Evolutionary conservation across 1,140 invertebrate species (phyloP).

Genomic region (Penaeus chinensis): DNA sequence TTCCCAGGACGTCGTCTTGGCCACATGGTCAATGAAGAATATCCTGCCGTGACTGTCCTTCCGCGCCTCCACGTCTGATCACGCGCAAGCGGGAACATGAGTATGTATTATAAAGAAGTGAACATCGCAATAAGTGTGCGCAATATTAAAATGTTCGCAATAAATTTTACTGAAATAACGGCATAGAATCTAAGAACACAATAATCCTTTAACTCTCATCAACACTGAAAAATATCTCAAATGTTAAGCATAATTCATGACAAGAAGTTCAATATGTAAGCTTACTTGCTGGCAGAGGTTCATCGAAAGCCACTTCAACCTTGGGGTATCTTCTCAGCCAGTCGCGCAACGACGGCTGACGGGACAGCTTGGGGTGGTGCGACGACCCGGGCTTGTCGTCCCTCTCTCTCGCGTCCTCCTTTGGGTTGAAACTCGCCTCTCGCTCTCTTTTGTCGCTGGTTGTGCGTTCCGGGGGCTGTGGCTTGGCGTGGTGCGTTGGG

Average conservation of each 20-base stretch:
- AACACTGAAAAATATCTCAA: no score
- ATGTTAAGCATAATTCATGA: no score
- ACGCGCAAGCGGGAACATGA: neutral
- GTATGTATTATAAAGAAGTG: no score
- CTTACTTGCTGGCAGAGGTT: conserved; percentile 56
- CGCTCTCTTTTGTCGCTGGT: conserved; percentile 55
- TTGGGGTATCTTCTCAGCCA: conserved; percentile 56
- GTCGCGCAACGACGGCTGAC: conserved; percentile 53
- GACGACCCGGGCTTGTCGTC: conserved; percentile 22
- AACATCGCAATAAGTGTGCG: no score
- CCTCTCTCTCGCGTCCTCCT: conserved; percentile 18
- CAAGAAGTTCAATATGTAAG: neutral
- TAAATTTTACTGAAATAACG: no score
- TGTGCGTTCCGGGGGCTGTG: conserved; percentile 65
- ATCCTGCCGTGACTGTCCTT: conserved; percentile 92
- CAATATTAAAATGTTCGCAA: no score
- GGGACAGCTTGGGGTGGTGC: conserved; percentile 57
- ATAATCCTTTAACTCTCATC: no score
- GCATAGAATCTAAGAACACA: no score
- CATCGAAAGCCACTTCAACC: conserved; percentile 59
- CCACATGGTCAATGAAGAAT: conserved; percentile 93
- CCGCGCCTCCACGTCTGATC: conserved; percentile 83
- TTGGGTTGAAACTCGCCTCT: conserved; percentile 11
- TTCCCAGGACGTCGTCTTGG: conserved; percentile 91
- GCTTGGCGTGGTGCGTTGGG: conserved; percentile 82